Percentiles rank a stretch among this genome's conserved stretches.
phyloP scores from a whole-genome alignment of 2,113 vertebrate genomes.

The Vidua chalybeata region DNA sequence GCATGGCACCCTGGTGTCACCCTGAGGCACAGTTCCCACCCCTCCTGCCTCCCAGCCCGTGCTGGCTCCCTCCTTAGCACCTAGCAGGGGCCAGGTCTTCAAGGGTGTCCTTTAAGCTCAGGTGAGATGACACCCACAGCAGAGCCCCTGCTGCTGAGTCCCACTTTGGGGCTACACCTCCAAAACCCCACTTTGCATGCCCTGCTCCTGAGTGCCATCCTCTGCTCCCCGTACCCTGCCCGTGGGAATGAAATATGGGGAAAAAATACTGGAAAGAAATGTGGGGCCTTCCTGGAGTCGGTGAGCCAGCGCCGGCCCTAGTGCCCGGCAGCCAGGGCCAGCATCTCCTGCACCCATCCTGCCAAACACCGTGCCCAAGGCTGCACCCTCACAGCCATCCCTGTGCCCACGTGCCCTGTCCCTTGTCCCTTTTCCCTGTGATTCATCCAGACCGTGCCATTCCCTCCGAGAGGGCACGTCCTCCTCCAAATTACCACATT shows the following conservation, averaged over 20 bases:
- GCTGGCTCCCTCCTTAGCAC: accelerated
- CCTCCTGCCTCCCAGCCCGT: neutral
- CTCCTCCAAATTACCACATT: conserved; percentile 75
- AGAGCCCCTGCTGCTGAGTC: neutral
- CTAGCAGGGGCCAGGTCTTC: neutral
- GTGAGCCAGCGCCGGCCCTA: neutral
- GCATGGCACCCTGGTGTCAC: neutral
- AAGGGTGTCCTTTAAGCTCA: neutral
- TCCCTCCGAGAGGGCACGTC: conserved; percentile 55
- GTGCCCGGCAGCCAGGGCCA: neutral
- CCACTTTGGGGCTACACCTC: neutral
- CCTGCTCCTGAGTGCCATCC: neutral
- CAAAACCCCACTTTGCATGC: neutral
- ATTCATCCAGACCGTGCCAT: conserved; percentile 63
- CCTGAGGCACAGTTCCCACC: neutral
- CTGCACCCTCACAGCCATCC: neutral
- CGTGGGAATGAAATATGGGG: neutral
- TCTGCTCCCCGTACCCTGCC: accelerated
- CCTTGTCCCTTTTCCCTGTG: neutral
- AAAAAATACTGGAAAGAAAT: neutral
- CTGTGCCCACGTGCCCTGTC: neutral
- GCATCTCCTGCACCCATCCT: neutral
- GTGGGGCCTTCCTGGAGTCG: neutral
- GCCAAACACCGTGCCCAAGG: neutral
- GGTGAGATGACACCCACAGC: neutral